Evolutionary conservation across 2,113 vertebrate species (phyloP), one percentile per base, ranked within the genome.

Genomic region (Ciconia maguari): DNA sequence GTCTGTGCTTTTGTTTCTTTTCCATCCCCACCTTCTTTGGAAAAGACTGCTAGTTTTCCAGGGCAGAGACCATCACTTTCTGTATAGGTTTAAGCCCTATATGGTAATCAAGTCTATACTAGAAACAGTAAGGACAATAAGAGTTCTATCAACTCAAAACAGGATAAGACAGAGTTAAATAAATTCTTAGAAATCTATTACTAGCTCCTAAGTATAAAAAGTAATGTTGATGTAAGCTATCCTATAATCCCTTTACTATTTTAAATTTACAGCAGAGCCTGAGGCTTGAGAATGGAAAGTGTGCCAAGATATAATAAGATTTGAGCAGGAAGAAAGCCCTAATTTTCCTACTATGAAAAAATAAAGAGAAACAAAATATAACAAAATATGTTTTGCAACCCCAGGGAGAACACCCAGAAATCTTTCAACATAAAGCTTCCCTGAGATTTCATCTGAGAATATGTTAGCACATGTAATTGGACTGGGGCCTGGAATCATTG

Each of bases 231-330:
- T 41, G 5, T 54, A 79, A 94, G 16, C 18, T 65, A 60, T 34
- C 18, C 16, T 92, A 51, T 60, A 87, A 93, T 89, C 70, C n/a
- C 42, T 85, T 94, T 70, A 78, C 49, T 75, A 54, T 42, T 91
- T 89, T 51, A 94, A 94, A 93, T 89, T 69, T 89, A 76, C 49
- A 93, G 44, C 32, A 54, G 70, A 79, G 58, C 84, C 87, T 85
- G 38, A 90, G 74, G 87, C 74, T 95, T 87, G 11, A 95, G 42
- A 87, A 87, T n/a, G 15, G 24, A 58, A 91, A 69, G 27, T 4
- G 4, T 79, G 41, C 52, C 77, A 76, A 85, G 70, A 90, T 57
- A 25, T 27, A 87, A 8, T 14, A 60, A 76, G 32, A 70, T 58
- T 2, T 51, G 16, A 77, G 49, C 17, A 79, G 19, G 49, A 46